Conservation (phyloP, 2,113 vertebrate species). For the Stigmatopora nigra region DNA sequence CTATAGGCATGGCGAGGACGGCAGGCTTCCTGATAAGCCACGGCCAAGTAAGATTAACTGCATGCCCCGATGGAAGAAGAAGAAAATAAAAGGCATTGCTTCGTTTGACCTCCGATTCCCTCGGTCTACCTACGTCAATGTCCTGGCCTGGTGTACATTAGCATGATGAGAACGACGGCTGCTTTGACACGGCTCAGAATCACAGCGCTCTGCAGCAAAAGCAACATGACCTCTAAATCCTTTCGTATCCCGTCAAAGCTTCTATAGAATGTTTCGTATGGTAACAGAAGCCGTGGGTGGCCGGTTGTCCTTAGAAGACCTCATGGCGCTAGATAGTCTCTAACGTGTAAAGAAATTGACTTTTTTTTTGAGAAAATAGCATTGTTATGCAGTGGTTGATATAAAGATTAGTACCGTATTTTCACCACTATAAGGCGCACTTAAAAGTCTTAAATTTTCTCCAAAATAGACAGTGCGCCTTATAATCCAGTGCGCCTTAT, state of each 20-base stretch:
- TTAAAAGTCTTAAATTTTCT: too few species aligned
- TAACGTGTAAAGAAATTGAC: background rate
- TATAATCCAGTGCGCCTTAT: too few species aligned
- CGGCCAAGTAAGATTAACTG: slow-evolving; percentile 60
- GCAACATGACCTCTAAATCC: slow-evolving; percentile 30
- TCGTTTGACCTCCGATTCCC: slow-evolving; percentile 44
- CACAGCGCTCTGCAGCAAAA: background rate
- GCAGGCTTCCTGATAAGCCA: slow-evolving; percentile 58
- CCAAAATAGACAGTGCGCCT: too few species aligned
- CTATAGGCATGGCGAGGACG: slow-evolving; percentile 47
- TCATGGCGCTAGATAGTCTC: background rate
- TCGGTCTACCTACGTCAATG: slow-evolving; percentile 43
- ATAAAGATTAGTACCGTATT: background rate
- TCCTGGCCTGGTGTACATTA: slow-evolving; percentile 41
- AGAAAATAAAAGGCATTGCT: slow-evolving; percentile 47
- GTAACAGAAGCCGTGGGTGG: background rate
- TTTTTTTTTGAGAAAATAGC: background rate
- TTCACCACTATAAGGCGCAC: too few species aligned
- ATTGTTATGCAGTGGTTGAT: background rate
- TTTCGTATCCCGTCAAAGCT: slow-evolving; percentile 24
- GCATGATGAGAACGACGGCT: slow-evolving; percentile 29
- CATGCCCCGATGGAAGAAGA: slow-evolving; percentile 55
- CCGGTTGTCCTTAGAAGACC: background rate
- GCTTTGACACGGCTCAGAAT: slow-evolving; percentile 1
- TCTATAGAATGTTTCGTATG: background rate